Evolutionary conservation across 1,140 invertebrate genomes (phyloP).

Genomic region (Penaeus japonicus): DNA sequence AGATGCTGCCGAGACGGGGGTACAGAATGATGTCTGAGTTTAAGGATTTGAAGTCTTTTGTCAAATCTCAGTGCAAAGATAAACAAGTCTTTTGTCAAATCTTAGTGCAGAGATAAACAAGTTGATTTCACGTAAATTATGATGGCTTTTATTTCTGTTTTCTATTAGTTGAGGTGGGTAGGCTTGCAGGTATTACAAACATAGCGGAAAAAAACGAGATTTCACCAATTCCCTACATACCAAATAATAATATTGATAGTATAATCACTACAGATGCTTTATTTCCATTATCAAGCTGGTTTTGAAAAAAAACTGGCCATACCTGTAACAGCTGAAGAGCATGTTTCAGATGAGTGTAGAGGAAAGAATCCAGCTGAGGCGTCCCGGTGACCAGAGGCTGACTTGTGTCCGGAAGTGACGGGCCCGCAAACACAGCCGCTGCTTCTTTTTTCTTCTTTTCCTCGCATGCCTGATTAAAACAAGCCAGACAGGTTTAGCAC

Average conservation of each 20-base stretch:
- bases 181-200: too few relatives aligned
- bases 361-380: constrained; percentile 65
- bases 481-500: neutral
- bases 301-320: neutral
- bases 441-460: constrained; percentile 52
- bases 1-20: constrained; percentile 63
- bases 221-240: too few relatives aligned
- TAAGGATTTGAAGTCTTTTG: too few relatives aligned
- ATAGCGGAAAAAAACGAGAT: too few relatives aligned
- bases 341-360: constrained; percentile 65
- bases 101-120: too few relatives aligned
- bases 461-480: constrained; percentile 29
- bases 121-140: too few relatives aligned
- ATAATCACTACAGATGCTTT: neutral
- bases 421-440: constrained; percentile 20
- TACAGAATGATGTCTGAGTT: too few relatives aligned
- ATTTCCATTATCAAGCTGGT: neutral
- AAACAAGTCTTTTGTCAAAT: too few relatives aligned
- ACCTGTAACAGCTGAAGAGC: constrained; percentile 67
- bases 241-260: too few relatives aligned
- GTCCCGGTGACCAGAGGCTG: constrained; percentile 64
- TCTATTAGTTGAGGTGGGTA: too few relatives aligned
- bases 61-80: too few relatives aligned
- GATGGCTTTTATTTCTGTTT: too few relatives aligned
- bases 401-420: constrained; percentile 21